phyloP scores from a whole-genome alignment of 1,140 invertebrate species.

The Copidosoma floridanum region DNA sequence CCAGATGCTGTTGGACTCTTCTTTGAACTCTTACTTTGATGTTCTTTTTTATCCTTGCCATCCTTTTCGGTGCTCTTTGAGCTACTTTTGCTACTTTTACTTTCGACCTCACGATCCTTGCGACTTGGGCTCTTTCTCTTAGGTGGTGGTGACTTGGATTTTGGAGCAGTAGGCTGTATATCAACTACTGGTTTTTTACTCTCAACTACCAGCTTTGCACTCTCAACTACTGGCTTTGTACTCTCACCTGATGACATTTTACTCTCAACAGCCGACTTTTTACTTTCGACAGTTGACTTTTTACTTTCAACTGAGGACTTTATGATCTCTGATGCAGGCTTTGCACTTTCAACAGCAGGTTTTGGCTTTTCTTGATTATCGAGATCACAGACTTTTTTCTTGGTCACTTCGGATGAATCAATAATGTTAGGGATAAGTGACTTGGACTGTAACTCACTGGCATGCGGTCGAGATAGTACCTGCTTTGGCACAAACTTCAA shows the following conservation, averaged over 20 bases:
- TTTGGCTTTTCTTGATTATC: conserved; percentile 4
- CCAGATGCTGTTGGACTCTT: conserved; percentile 41
- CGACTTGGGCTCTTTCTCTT: conserved; percentile 36
- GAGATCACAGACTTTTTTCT: conserved; percentile 7
- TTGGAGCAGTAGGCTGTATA: conserved; percentile 12
- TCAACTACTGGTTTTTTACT: conserved; percentile 4
- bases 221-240: conserved; percentile 11
- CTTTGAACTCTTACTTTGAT: conserved; percentile 33
- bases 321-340: background rate
- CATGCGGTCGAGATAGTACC: conserved; percentile 38
- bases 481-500: conserved; percentile 50
- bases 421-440: conserved; percentile 18
- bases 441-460: conserved; percentile 19
- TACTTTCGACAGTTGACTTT: conserved; percentile 16
- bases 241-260: too few species aligned
- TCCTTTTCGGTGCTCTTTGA: conserved; percentile 29
- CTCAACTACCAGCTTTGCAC: conserved; percentile 12
- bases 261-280: conserved; percentile 7
- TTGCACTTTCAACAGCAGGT: conserved; percentile 9
- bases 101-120: conserved; percentile 37
- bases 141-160: conserved; percentile 27
- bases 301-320: conserved; percentile 14
- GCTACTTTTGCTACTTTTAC: conserved; percentile 27
- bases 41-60: conserved; percentile 35
- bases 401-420: conserved; percentile 2